Percentiles rank a stretch among this genome's conserved stretches.
These are phyloP conservation scores for Hirudinaria manillensis DNA, from an alignment of 2,888 invertebrate species.

Conservation along the genomic window DNA sequence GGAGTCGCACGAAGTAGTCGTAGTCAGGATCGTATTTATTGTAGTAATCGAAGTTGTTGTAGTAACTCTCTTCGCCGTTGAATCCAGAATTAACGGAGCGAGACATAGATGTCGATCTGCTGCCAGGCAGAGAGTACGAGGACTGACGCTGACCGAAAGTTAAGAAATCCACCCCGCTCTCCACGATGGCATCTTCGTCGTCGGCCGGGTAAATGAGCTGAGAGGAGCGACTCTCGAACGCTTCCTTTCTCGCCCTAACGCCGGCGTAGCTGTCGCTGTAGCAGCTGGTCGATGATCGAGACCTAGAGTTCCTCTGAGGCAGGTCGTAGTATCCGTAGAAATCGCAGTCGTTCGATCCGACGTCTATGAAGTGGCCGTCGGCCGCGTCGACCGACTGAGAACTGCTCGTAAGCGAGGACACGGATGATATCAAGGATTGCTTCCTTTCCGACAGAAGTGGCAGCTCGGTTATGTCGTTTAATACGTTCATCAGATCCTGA, in stretches of 20 bases:
- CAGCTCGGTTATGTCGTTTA: constrained; percentile 27
- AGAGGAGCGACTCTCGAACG: constrained; percentile 18
- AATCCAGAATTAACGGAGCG: constrained; percentile 24
- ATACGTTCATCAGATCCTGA: constrained; percentile 20
- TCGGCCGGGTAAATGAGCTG: constrained; percentile 26
- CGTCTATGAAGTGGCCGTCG: constrained; percentile 1
- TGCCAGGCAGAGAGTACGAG: constrained; percentile 23
- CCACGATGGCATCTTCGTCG: constrained; percentile 3
- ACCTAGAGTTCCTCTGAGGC: constrained; percentile 8
- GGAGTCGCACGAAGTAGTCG: constrained; percentile 57
- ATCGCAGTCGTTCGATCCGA: constrained; percentile 2
- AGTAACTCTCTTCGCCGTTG: constrained; percentile 5
- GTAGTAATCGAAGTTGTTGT: constrained; percentile 28
- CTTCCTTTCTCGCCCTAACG: neutral
- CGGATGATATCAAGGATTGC: constrained; percentile 25
- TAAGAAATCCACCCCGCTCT: neutral
- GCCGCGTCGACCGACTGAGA: neutral
- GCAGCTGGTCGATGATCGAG: constrained; percentile 27
- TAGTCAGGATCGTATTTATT: constrained; percentile 32
- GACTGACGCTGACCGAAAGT: neutral
- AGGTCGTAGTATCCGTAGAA: neutral
- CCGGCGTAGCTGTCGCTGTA: constrained; percentile 22
- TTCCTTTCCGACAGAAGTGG: constrained; percentile 24
- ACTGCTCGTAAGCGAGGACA: constrained; percentile 22
- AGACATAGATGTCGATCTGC: constrained; percentile 27